These are phyloP conservation scores for Callyntrura guangdongensis DNA, from an alignment of 2,888 invertebrate species.

Conservation along the genomic window DNA sequence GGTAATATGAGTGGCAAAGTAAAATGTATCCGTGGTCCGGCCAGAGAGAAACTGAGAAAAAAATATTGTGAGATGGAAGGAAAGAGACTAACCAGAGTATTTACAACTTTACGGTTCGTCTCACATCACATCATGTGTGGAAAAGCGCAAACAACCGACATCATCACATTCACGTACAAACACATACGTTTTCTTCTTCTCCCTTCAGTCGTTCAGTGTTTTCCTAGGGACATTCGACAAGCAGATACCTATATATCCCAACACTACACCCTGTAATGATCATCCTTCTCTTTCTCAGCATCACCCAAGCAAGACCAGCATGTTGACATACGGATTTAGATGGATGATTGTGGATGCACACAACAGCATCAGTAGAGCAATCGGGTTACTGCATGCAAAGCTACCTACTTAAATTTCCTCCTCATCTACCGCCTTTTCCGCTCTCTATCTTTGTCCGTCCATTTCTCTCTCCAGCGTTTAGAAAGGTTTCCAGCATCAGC, in stretches of 20 bases:
- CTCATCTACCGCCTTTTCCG: not conserved
- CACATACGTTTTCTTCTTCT: conserved; percentile 35
- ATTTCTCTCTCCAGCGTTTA: not conserved
- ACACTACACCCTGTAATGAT: conserved; percentile 1
- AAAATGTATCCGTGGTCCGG: too few relatives aligned
- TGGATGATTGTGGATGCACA: conserved; percentile 42
- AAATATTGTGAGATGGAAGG: too few relatives aligned
- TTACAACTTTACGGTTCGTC: conserved; percentile 75
- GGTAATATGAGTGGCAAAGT: not conserved
- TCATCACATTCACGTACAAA: conserved; percentile 46
- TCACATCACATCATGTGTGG: conserved; percentile 70
- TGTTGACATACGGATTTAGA: conserved; percentile 71
- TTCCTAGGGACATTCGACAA: not conserved
- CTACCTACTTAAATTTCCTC: conserved; percentile 66
- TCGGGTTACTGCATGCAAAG: conserved; percentile 46
- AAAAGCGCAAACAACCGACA: conserved; percentile 73
- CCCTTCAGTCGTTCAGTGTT: not conserved
- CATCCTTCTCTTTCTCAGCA: not conserved
- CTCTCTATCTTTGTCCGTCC: too few relatives aligned
- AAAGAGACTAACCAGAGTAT: conserved; percentile 44
- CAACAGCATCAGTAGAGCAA: conserved; percentile 27
- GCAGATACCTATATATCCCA: not conserved
- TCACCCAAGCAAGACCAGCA: conserved; percentile 42
- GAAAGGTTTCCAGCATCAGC: not conserved
- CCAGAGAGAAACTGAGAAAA: too few relatives aligned